Conservation (phyloP, 2,888 invertebrate species). For the Megalurothrips usitatus region DNA sequence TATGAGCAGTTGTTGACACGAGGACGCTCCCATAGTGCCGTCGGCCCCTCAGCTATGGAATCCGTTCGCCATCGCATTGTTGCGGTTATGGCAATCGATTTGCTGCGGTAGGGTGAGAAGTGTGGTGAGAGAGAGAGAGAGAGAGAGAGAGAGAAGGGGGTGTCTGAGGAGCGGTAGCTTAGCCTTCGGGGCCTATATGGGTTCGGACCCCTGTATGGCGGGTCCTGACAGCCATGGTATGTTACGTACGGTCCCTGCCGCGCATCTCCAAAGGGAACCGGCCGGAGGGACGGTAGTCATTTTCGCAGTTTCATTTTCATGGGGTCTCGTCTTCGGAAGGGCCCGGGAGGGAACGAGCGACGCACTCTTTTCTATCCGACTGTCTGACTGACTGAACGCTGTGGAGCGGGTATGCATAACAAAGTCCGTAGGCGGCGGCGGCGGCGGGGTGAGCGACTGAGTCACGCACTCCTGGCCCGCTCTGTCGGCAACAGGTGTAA, state of each 20-base stretch:
- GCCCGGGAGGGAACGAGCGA: too few species aligned
- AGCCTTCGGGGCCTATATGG: too few species aligned
- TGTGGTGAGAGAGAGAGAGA: not conserved
- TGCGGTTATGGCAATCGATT: conserved; percentile 22
- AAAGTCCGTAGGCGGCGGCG: too few species aligned
- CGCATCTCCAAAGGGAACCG: too few species aligned
- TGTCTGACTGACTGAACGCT: not conserved
- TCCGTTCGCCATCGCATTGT: conserved; percentile 7
- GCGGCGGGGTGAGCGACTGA: too few species aligned
- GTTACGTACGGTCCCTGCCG: too few species aligned
- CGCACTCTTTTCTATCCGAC: not conserved
- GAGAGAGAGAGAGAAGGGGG: not conserved
- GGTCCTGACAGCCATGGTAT: too few species aligned
- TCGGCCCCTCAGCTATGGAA: not conserved
- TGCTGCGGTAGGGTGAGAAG: not conserved
- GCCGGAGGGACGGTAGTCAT: too few species aligned
- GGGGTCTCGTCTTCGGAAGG: too few species aligned
- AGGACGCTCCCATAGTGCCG: not conserved
- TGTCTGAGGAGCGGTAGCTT: not conserved
- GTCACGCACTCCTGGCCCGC: not conserved
- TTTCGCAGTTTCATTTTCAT: too few species aligned
- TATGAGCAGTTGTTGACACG: conserved; percentile 20
- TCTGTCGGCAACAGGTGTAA: not conserved
- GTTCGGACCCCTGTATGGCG: too few species aligned
- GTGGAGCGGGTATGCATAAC: not conserved